Evolutionary conservation across 2,888 invertebrate genomes (phyloP).

Genomic region (Dynastes tityus): DNA sequence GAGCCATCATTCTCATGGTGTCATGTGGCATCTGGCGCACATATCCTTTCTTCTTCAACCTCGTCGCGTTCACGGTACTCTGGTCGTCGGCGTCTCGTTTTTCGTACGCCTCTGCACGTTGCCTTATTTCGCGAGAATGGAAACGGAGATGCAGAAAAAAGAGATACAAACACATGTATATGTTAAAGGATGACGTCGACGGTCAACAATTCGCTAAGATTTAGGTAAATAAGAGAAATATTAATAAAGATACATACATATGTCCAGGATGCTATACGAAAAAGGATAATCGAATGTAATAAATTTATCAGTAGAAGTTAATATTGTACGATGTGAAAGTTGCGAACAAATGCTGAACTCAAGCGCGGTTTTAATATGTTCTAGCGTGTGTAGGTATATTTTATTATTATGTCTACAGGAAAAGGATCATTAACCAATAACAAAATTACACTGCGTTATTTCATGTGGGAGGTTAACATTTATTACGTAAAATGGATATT

Average conservation of each 20-base stretch:
- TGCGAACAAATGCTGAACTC: too few species aligned
- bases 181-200: conserved; percentile 20
- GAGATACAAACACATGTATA: not conserved
- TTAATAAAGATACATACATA: not conserved
- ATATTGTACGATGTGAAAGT: too few species aligned
- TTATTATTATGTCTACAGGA: conserved; percentile 12
- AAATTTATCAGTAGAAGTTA: not conserved
- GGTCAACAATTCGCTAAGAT: conserved; percentile 17
- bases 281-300: not conserved
- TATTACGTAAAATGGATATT: not conserved
- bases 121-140: conserved; percentile 42
- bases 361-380: not conserved
- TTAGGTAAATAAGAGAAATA: not conserved
- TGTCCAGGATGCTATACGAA: not conserved
- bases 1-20: conserved; percentile 64
- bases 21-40: conserved; percentile 67
- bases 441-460: not conserved
- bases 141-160: conserved; percentile 21
- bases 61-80: conserved; percentile 37
- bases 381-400: conserved; percentile 4
- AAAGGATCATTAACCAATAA: not conserved
- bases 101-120: conserved; percentile 38
- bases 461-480: conserved; percentile 2
- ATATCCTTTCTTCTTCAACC: conserved; percentile 55
- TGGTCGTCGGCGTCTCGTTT: conserved; percentile 39